Base-by-base conservation (phyloP, 2,888 invertebrate genomes). In the Eilema griseolum region DNA sequence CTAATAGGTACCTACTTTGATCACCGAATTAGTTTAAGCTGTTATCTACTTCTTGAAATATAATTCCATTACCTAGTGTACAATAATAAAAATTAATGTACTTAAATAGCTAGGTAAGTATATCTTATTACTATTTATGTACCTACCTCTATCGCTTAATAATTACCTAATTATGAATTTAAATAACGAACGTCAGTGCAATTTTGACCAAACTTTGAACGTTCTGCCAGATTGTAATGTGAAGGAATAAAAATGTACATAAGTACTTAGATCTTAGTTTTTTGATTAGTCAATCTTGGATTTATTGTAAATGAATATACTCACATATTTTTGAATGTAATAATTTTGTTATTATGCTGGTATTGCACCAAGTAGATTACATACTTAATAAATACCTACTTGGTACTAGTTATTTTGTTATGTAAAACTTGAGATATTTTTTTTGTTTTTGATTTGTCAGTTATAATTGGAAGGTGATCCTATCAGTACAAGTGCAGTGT, bases 191-290 rank as follows among this genome's bases (percentile, higher is more conserved):
- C 26, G 2, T 64, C 28, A 64, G 46, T 46, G 64, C 46, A n/a
- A 66, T 52, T 64, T 28, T 64, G 64, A 64, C 64, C 64, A 52
- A 64, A 11, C 46, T 63, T 64, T 12, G 26, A 64, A 62, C 37
- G 24, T 41, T 41, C 26, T 26, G 20, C 24, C 37, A 62, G 37
- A 24, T 62, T 24, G 16, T 46, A 41, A 8, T 24, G 11, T 62
- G 41, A 16, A 24, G 24, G 23, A 14, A 3, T 62, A 62, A 24
- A 37, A 62, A 41, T 62, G 23, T 37, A 23, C 8, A 26, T 28
- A 64, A 2, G 5, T 28, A 46, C 5, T 4, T 41, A 41, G 41
- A 41, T 41, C 12, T 16, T 46, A 52, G 52, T 20, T 10, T 20
- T 10, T 52, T 52, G n/a, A 20, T 26, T 63, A 28, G 2, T 20